These are phyloP conservation scores for Catotricha subobsoleta DNA, from an alignment of 2,888 invertebrate species.

Conservation along the genomic window DNA sequence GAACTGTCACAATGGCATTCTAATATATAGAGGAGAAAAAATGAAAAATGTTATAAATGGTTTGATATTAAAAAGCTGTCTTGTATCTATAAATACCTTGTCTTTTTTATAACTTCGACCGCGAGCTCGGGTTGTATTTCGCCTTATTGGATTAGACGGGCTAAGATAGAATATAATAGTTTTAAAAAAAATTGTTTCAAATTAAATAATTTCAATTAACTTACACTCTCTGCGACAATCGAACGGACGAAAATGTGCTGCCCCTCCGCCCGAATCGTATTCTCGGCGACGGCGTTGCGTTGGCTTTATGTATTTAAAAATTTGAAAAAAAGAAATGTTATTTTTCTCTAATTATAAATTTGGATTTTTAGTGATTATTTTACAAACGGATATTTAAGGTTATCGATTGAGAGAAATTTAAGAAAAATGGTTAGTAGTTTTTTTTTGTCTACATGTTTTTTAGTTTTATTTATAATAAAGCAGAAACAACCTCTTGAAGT, in stretches of 20 bases:
- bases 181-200: background rate
- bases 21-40: background rate
- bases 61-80: background rate
- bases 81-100: conserved; percentile 18
- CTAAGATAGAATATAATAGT: background rate
- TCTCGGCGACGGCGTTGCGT: conserved; percentile 28
- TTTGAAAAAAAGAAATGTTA: background rate
- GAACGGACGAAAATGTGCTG: conserved; percentile 38
- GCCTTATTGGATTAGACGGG: conserved; percentile 33
- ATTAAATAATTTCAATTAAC: background rate
- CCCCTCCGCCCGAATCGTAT: conserved; percentile 27
- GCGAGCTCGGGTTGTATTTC: conserved; percentile 37
- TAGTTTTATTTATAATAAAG: no score
- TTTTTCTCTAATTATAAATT: no score
- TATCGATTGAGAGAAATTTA: background rate
- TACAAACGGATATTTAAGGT: background rate
- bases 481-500: no score
- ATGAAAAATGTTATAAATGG: background rate
- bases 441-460: no score
- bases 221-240: conserved; percentile 32
- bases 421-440: no score
- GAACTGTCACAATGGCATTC: background rate
- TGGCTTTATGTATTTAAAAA: conserved; percentile 17
- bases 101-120: conserved; percentile 26
- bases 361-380: no score